A percentile compares a stretch with the other conserved stretches of the same genome.
Evolutionary conservation across 2,797 vertebrate genomes (phyloP).

Genomic region (Sebastes cheni): DNA sequence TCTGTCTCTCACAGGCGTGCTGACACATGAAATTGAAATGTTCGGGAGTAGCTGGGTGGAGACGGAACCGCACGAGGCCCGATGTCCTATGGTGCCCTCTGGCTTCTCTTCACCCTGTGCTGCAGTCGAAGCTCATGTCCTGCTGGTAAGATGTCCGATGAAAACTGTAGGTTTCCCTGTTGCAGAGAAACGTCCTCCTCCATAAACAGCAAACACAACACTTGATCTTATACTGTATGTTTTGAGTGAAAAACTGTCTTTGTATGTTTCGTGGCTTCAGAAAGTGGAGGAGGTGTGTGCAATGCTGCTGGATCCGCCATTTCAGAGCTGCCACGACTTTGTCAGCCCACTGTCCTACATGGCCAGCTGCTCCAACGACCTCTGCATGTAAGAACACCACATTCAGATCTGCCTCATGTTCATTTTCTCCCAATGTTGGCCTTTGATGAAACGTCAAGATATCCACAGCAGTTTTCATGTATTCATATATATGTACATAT

Average conservation of each 20-base stretch:
- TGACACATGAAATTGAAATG: slow-evolving; percentile 89
- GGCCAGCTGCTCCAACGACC: slow-evolving; percentile 94
- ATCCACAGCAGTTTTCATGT: neutral
- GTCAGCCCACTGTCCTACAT: slow-evolving; percentile 93
- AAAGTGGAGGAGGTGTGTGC: slow-evolving; percentile 85
- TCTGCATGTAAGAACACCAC: slow-evolving; percentile 89
- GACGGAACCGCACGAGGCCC: slow-evolving; percentile 77
- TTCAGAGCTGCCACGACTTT: slow-evolving; percentile 91
- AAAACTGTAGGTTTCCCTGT: too few species aligned
- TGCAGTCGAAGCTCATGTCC: slow-evolving; percentile 73
- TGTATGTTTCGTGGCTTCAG: slow-evolving; percentile 73
- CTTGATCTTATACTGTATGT: neutral
- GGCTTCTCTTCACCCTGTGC: slow-evolving; percentile 87
- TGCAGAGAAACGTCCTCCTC: neutral
- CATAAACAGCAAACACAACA: neutral
- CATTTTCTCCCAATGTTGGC: neutral
- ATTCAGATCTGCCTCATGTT: neutral
- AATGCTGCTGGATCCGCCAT: slow-evolving; percentile 85
- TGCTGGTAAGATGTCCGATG: slow-evolving; percentile 78
- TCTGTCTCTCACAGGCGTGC: slow-evolving; percentile 80
- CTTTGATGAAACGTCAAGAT: neutral
- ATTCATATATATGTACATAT: too few species aligned
- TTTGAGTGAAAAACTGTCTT: neutral
- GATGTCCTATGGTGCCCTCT: slow-evolving; percentile 67
- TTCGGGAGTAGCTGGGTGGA: slow-evolving; percentile 95